Conservation (phyloP, 2,888 invertebrate species). For the Isoperla grammatica region DNA sequence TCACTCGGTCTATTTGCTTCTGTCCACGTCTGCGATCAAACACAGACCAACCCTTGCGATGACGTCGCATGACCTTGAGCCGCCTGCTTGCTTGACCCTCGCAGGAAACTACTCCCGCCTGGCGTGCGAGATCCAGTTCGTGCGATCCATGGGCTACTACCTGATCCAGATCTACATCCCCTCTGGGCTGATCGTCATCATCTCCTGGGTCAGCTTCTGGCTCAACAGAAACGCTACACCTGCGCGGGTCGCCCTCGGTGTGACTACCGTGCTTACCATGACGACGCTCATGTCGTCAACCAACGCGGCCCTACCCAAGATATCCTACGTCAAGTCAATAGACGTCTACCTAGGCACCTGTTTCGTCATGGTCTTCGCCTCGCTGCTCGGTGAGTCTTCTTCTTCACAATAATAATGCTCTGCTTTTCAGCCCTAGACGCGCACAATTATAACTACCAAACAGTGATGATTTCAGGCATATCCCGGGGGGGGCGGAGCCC, state of each 20-base stretch:
- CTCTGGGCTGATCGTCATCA: constrained; percentile 93
- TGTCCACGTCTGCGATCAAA: no score
- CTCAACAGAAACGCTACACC: constrained; percentile 92
- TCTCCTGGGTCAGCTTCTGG: constrained; percentile 97
- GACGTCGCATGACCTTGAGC: background rate
- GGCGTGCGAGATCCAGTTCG: constrained; percentile 95
- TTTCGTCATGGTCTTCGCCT: constrained; percentile 99
- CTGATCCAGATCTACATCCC: constrained; percentile 98
- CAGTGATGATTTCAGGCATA: no score
- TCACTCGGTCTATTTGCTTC: no score
- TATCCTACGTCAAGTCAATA: constrained; percentile 96
- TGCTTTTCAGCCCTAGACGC: background rate
- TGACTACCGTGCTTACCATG: constrained; percentile 96
- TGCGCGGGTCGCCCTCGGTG: constrained; percentile 87
- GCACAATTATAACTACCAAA: no score
- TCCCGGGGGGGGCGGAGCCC: no score
- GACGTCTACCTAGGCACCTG: constrained; percentile 96
- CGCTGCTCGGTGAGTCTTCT: constrained; percentile 74
- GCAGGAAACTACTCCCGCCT: constrained; percentile 93
- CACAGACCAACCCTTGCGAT: no score
- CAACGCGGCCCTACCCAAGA: constrained; percentile 94
- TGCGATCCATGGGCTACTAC: constrained; percentile 97
- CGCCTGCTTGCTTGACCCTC: background rate
- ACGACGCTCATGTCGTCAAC: constrained; percentile 96
- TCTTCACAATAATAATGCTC: background rate